Evolutionary conservation across 2,113 vertebrate species (phyloP).

Genomic region (Nymphicus hollandicus): DNA sequence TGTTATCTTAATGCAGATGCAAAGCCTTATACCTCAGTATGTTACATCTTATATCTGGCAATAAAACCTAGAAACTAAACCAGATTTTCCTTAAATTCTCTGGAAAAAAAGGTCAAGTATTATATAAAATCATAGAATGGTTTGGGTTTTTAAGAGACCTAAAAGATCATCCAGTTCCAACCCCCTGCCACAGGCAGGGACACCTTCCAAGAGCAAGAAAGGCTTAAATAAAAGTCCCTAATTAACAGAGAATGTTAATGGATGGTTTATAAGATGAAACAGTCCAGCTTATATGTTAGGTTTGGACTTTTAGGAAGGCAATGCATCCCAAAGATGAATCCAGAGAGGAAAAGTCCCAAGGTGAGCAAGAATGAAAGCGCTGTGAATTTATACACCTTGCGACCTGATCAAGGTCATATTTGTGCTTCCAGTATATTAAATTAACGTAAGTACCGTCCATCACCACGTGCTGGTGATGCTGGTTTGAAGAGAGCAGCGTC

Average conservation of each 20-base stretch:
- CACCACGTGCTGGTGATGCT: neutral
- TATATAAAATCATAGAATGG: neutral
- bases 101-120: neutral
- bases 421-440: rapidly evolving
- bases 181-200: neutral
- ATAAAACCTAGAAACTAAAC: neutral
- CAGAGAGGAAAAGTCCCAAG: rapidly evolving
- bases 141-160: neutral
- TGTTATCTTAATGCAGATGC: neutral
- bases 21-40: neutral
- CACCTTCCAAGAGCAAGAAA: neutral
- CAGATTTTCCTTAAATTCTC: neutral
- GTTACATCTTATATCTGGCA: neutral
- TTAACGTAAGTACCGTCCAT: rapidly evolving
- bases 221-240: neutral
- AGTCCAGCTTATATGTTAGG: rapidly evolving
- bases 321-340: neutral
- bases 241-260: neutral
- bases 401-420: rapidly evolving
- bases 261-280: neutral
- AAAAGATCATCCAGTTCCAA: neutral
- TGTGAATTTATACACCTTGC: neutral
- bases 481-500: neutral
- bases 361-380: neutral
- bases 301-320: neutral